Evolutionary conservation across 2,888 invertebrate species (phyloP).

Genomic region (Cryptocephalus primarius): DNA sequence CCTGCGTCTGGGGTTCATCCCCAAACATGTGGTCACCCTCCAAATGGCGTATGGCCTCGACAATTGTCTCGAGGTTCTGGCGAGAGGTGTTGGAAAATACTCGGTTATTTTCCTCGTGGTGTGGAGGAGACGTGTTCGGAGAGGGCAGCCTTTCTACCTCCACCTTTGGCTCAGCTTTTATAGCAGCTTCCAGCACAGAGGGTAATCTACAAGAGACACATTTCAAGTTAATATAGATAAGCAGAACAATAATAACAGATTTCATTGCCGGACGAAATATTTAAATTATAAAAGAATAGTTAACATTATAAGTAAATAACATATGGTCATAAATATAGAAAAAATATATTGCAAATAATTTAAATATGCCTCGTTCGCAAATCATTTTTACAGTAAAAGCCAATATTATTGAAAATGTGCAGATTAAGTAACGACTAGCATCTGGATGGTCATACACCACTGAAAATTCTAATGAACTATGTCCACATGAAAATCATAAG

Average conservation of each 20-base stretch:
- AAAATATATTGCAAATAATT: too few relatives aligned
- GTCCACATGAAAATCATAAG: too few relatives aligned
- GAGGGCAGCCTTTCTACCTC: slow-evolving; percentile 20
- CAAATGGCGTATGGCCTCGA: slow-evolving; percentile 94
- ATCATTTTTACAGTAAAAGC: too few relatives aligned
- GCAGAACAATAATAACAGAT: not conserved
- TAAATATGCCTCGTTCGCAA: too few relatives aligned
- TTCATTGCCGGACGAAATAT: slow-evolving; percentile 9
- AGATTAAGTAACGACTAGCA: too few relatives aligned
- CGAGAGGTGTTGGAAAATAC: slow-evolving; percentile 63
- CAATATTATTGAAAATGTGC: too few relatives aligned
- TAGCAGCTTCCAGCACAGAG: slow-evolving; percentile 73
- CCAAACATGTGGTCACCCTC: slow-evolving; percentile 92
- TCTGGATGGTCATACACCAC: too few relatives aligned
- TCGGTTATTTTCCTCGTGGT: slow-evolving; percentile 35
- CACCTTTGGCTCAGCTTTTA: slow-evolving; percentile 72
- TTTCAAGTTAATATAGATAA: too few relatives aligned
- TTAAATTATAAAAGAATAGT: too few relatives aligned
- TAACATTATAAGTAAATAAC: too few relatives aligned
- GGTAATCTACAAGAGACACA: slow-evolving; percentile 36
- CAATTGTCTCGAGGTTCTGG: slow-evolving; percentile 94
- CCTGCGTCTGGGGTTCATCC: slow-evolving; percentile 50
- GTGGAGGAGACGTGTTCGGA: slow-evolving; percentile 16
- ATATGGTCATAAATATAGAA: too few relatives aligned
- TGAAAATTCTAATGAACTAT: too few relatives aligned